Evolutionary conservation across 2,888 invertebrate genomes (phyloP).

Genomic region (Thereva nobilitata): DNA sequence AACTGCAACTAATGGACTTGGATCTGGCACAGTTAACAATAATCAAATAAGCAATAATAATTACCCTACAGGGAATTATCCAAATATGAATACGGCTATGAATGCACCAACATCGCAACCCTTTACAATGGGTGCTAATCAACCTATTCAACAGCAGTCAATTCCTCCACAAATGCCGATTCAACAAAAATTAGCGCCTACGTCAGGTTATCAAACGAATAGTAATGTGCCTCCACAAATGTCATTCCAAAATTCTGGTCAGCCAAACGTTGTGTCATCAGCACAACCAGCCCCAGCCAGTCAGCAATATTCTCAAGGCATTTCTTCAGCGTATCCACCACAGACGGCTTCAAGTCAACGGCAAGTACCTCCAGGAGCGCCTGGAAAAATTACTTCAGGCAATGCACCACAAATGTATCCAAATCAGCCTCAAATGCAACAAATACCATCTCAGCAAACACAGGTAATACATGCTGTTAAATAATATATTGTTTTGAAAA

Average conservation of each 20-base stretch:
- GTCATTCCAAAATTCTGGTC: conserved; percentile 16
- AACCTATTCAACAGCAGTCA: no score
- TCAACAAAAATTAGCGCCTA: background rate
- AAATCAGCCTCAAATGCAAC: conserved; percentile 44
- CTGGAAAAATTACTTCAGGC: conserved; percentile 1
- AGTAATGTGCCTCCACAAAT: conserved; percentile 25
- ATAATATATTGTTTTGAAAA: conserved; percentile 7
- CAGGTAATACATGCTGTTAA: background rate
- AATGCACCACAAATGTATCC: conserved; percentile 42
- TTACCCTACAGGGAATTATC: background rate
- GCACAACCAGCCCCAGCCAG: conserved; percentile 5
- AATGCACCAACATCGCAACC: conserved; percentile 36
- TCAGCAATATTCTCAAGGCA: background rate
- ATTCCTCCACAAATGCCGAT: conserved; percentile 7
- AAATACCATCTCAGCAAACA: conserved; percentile 44
- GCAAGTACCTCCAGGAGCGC: conserved; percentile 1
- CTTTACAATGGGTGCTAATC: conserved; percentile 1
- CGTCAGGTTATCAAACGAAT: conserved; percentile 11
- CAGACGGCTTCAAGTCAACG: conserved; percentile 10
- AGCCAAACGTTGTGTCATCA: conserved; percentile 5
- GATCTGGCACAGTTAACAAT: conserved; percentile 6
- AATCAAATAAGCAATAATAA: conserved; percentile 22
- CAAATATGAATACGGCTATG: background rate
- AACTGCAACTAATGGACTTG: conserved; percentile 30
- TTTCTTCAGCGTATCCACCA: conserved; percentile 12